Conservation (phyloP, 2,113 vertebrate genomes). For the Cichladusa arquata region DNA sequence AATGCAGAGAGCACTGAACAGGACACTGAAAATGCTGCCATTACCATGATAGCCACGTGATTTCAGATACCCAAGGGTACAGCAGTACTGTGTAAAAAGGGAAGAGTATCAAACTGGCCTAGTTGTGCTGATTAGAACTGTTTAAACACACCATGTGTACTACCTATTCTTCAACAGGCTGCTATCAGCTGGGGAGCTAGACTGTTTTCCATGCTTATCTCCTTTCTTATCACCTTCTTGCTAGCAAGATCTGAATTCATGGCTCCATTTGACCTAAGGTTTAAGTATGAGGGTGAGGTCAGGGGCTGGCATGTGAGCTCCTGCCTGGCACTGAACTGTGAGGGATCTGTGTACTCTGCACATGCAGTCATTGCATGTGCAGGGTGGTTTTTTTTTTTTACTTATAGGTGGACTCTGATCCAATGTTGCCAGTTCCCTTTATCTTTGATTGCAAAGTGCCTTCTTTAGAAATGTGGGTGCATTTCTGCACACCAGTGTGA, state of each 20-base stretch:
- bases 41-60: not conserved
- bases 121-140: conserved; percentile 27
- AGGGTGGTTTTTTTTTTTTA: not conserved
- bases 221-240: not conserved
- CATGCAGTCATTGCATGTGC: not conserved
- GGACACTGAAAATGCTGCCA: not conserved
- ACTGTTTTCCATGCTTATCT: conserved; percentile 24
- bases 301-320: not conserved
- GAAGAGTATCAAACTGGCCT: not conserved
- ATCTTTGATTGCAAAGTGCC: not conserved
- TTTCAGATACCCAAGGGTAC: not conserved
- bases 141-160: conserved; percentile 36
- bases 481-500: not conserved
- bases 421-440: not conserved
- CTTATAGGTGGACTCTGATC: conserved; percentile 13
- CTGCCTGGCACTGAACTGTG: not conserved
- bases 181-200: not conserved
- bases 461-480: not conserved
- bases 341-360: not conserved
- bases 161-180: not conserved
- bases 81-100: not conserved
- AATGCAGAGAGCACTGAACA: not conserved
- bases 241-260: not conserved
- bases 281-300: not conserved
- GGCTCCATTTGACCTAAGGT: not conserved